Evolutionary conservation across 2,888 invertebrate species (phyloP), one percentile per base, ranked within the genome.

Genomic region (Luperina nickerlii): DNA sequence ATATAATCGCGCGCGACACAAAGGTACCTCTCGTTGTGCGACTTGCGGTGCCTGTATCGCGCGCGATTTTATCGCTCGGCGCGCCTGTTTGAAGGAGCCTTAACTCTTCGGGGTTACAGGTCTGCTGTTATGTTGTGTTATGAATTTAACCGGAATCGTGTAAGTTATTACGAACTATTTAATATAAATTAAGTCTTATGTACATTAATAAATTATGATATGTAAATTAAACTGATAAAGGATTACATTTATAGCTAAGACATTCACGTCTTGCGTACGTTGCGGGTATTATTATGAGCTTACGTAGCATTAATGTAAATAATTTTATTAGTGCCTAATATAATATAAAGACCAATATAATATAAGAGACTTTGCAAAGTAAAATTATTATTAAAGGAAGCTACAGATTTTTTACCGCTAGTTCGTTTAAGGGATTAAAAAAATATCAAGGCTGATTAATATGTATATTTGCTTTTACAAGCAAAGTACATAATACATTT

Each of bases 221-320:
- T n/a, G 27, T 38, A 27, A 77, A 76, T 76, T n/a, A 7, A 57
- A 65, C 60, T 76, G 63, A 76, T 82, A 72, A 79, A 63, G 78
- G 24, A 72, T 63, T 67, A 27, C 18, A 48, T 83, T 67, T 83
- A 68, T 27, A 38, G n/a, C 65, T 32, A 3, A 48, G 27, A 57
- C 48, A 72, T 45, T 69, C 11, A 42, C 67, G 48, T 63, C 15
- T 63, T 79, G 62, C 74, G 62, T 54, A 81, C 15, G n/a, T 24
- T 42, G 54, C 24, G 7, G 48, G 51, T 68, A 32, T 62, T 67
- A 71, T 42, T 42, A 70, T 32, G 32, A n/a, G 78, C 32, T 82
- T 80, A 62, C 45, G 9, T 9, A 20, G 32, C 27, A n/a, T n/a
- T n/a, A 38, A 67, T 66, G 45, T 73, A 75, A 60, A 75, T 82